A percentile compares a stretch with the other conserved stretches of the same genome.
phyloP scores from a whole-genome alignment of 2,888 invertebrate genomes.

The Hofmannophila pseudospretella region DNA sequence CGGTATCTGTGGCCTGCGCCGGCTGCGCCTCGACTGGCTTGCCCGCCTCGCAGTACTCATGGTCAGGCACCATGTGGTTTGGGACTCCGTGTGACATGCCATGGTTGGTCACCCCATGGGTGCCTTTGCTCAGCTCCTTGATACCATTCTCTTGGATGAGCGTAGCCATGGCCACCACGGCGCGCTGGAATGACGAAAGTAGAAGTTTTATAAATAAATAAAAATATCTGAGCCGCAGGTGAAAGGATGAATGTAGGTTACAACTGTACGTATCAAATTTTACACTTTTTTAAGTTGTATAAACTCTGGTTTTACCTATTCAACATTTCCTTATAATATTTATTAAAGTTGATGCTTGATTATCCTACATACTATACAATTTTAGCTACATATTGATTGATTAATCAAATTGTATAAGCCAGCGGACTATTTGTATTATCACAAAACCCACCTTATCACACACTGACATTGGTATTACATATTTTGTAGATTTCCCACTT shows the following conservation, averaged over 20 bases:
- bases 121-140: constrained; percentile 84
- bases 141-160: constrained; percentile 90
- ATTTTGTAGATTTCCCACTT: too few species aligned
- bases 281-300: too few species aligned
- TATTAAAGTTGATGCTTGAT: too few species aligned
- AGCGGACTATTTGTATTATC: not conserved
- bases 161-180: constrained; percentile 83
- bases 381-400: too few species aligned
- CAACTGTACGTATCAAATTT: not conserved
- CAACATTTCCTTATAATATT: too few species aligned
- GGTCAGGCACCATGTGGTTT: constrained; percentile 73
- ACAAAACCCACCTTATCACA: not conserved
- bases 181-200: constrained; percentile 47
- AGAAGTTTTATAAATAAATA: constrained; percentile 11
- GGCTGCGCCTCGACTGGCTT: constrained; percentile 36
- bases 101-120: constrained; percentile 58
- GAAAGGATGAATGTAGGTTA: constrained; percentile 2
- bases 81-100: constrained; percentile 60
- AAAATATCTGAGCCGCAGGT: not conserved
- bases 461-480: not conserved
- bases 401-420: too few species aligned
- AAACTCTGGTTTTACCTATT: too few species aligned
- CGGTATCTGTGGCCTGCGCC: constrained; percentile 29
- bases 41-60: constrained; percentile 67
- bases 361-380: too few species aligned